phyloP scores from a whole-genome alignment of 1,140 invertebrate genomes.

The Camponotus floridanus region DNA sequence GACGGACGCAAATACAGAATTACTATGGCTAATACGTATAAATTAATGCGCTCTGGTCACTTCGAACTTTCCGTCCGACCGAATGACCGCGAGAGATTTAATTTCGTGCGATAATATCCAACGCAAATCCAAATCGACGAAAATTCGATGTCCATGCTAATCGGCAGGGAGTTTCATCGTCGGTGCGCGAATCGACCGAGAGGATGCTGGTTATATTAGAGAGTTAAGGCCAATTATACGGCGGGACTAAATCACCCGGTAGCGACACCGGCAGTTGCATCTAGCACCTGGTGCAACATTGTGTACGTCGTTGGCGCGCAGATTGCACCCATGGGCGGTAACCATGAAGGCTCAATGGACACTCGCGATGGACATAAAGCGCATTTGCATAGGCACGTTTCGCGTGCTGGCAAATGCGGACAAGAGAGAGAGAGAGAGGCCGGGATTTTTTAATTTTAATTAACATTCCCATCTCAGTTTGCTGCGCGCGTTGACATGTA shows the following conservation, averaged over 20 bases:
- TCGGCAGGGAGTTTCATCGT: neutral
- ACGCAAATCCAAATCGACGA: neutral
- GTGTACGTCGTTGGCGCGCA: neutral
- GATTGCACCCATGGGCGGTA: conserved; percentile 35
- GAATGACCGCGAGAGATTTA: conserved; percentile 21
- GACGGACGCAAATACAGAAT: neutral
- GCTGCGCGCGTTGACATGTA: neutral
- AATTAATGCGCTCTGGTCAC: conserved; percentile 31
- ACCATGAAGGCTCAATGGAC: conserved; percentile 1
- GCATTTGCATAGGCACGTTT: conserved; percentile 42
- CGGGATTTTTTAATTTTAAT: conserved; percentile 33
- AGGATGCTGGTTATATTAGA: conserved; percentile 18
- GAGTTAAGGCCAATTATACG: conserved; percentile 35
- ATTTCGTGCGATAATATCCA: conserved; percentile 1
- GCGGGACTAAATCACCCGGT: conserved; percentile 35
- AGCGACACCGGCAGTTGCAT: conserved; percentile 30
- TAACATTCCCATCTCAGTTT: neutral
- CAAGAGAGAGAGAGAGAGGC: neutral
- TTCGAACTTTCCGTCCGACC: neutral
- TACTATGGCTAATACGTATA: neutral
- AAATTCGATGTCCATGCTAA: neutral
- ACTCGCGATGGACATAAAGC: conserved; percentile 3
- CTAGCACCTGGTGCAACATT: conserved; percentile 36
- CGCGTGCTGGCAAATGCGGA: neutral
- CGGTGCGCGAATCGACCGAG: neutral